phyloP scores from a whole-genome alignment of 2,113 vertebrate species.

The Pogona vitticeps region DNA sequence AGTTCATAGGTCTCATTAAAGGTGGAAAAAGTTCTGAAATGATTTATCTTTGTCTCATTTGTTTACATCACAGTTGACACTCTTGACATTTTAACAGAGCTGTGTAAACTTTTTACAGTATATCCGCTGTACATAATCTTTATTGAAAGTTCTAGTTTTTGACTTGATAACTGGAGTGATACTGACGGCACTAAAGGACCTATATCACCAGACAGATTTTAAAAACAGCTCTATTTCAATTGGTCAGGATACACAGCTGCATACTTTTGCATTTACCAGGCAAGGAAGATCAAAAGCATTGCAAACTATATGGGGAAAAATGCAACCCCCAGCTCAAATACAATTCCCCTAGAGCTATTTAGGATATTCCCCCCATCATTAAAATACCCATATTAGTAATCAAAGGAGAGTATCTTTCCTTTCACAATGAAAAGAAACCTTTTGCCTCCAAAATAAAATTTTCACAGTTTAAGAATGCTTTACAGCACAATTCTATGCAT shows the following conservation, averaged over 20 bases:
- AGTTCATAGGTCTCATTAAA: too few relatives aligned
- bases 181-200: too few relatives aligned
- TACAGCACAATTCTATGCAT: not conserved
- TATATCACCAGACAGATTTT: not conserved
- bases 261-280: slow-evolving; percentile 9
- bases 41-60: too few relatives aligned
- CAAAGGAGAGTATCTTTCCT: not conserved
- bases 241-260: not conserved
- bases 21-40: too few relatives aligned
- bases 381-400: too few relatives aligned
- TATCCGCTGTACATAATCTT: too few relatives aligned
- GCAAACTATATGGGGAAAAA: slow-evolving; percentile 10
- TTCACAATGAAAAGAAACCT: not conserved
- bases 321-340: not conserved
- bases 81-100: too few relatives aligned
- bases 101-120: too few relatives aligned
- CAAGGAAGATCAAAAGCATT: slow-evolving; percentile 14
- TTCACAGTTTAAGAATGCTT: not conserved
- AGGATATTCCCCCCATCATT: too few relatives aligned
- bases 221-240: not conserved
- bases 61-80: too few relatives aligned
- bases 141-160: too few relatives aligned
- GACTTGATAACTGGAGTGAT: too few relatives aligned
- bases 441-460: slow-evolving; percentile 27
- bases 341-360: not conserved